Conservation (phyloP, 1,140 invertebrate genomes). For the Drosophila nebulosa region DNA sequence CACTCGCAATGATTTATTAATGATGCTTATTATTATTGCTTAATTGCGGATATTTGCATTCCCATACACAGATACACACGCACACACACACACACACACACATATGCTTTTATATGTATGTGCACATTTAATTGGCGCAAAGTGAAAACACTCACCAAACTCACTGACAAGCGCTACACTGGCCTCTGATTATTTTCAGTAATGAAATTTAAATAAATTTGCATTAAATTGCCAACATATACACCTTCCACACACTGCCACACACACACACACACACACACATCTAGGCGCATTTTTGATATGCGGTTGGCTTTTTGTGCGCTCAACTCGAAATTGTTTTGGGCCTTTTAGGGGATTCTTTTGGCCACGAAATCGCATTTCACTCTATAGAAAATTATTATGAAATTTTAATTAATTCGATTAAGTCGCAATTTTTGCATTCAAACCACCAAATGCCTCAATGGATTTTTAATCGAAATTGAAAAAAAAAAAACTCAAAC, state of each 20-base stretch:
- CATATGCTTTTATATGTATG: constrained; percentile 14
- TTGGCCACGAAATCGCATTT: constrained; percentile 10
- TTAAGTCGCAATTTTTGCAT: constrained; percentile 51
- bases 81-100: background rate
- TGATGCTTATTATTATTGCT: constrained; percentile 77
- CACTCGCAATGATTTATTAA: constrained; percentile 69
- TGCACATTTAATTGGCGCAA: constrained; percentile 49
- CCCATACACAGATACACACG: constrained; percentile 18
- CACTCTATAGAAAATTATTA: constrained; percentile 40
- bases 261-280: background rate
- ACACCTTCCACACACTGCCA: background rate
- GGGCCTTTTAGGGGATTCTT: constrained; percentile 34
- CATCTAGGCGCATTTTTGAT: constrained; percentile 46
- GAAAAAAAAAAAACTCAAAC: constrained; percentile 1
- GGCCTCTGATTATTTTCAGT: constrained; percentile 39
- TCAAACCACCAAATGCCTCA: constrained; percentile 34
- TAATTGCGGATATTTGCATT: constrained; percentile 73
- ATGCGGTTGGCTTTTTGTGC: constrained; percentile 55
- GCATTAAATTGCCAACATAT: constrained; percentile 33
- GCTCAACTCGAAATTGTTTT: constrained; percentile 55
- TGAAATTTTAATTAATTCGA: constrained; percentile 73
- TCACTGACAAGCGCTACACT: constrained; percentile 34
- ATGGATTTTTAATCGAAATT: constrained; percentile 34
- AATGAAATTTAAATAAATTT: constrained; percentile 65
- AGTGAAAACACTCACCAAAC: constrained; percentile 43